Conservation (phyloP, 1,140 invertebrate genomes). For the Pemphigus obesinymphae region DNA sequence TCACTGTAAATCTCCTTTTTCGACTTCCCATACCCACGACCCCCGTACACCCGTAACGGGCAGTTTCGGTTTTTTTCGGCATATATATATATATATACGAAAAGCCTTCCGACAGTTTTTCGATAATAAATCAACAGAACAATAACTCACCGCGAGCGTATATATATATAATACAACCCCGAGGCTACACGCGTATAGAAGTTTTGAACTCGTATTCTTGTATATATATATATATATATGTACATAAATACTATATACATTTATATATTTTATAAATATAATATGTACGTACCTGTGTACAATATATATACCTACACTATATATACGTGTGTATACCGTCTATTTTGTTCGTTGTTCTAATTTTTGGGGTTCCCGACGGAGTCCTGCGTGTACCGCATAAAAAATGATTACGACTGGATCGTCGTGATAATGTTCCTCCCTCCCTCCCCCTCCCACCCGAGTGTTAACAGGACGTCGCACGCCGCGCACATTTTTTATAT, state of each 20-base stretch:
- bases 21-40: not conserved
- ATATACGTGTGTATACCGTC: too few species aligned
- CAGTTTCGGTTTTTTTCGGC: constrained; percentile 10
- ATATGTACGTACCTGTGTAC: not conserved
- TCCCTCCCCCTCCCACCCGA: too few species aligned
- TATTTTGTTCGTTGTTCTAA: not conserved
- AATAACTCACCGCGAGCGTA: constrained; percentile 13
- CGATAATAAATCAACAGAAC: constrained; percentile 39
- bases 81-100: constrained; percentile 24
- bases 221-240: not conserved
- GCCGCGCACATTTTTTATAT: too few species aligned
- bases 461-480: too few species aligned
- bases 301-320: too few species aligned
- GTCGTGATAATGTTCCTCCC: too few species aligned
- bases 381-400: too few species aligned
- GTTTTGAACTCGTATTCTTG: not conserved
- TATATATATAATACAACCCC: not conserved
- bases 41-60: not conserved
- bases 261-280: not conserved
- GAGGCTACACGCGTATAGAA: not conserved
- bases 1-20: not conserved
- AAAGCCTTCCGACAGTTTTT: constrained; percentile 34
- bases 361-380: not conserved
- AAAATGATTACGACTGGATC: too few species aligned
- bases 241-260: too few species aligned